Evolutionary conservation across 2,113 vertebrate genomes (phyloP).

Genomic region (Pedionomus torquatus): DNA sequence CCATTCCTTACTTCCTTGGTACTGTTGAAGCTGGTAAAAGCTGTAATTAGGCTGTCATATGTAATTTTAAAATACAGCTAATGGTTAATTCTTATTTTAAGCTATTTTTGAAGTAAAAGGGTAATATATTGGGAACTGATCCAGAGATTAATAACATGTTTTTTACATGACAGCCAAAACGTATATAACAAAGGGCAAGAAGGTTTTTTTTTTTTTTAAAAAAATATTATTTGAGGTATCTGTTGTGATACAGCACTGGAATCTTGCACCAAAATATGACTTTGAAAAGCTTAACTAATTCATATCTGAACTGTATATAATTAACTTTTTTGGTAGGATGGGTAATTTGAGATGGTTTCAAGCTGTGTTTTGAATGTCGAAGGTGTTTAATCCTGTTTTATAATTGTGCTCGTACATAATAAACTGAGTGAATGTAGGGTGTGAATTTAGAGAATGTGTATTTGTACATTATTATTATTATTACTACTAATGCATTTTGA

Average conservation of each 20-base stretch:
- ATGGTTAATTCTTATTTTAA: not conserved
- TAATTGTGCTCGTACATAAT: not conserved
- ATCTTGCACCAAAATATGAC: not conserved
- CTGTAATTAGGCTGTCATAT: not conserved
- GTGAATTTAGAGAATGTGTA: not conserved
- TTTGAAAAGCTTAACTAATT: not conserved
- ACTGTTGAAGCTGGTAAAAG: not conserved
- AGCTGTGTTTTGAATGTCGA: not conserved
- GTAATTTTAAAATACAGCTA: not conserved
- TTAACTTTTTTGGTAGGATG: not conserved
- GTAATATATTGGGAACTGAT: not conserved
- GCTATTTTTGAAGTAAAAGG: not conserved
- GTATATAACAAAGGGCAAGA: not conserved
- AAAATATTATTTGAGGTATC: not conserved
- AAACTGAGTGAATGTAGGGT: not conserved
- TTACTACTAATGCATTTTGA: not conserved
- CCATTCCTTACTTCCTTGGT: not conserved
- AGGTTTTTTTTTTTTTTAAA: too few relatives aligned
- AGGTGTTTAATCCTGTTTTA: not conserved
- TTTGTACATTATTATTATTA: conserved; percentile 4
- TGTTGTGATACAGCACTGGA: not conserved
- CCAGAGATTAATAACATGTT: not conserved
- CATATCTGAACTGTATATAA: not conserved
- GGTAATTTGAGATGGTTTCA: not conserved
- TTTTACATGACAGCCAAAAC: not conserved